Percentiles rank a stretch among this genome's conserved stretches.
Conservation (phyloP, 2,797 vertebrate species). For the Taenioides sp. region DNA sequence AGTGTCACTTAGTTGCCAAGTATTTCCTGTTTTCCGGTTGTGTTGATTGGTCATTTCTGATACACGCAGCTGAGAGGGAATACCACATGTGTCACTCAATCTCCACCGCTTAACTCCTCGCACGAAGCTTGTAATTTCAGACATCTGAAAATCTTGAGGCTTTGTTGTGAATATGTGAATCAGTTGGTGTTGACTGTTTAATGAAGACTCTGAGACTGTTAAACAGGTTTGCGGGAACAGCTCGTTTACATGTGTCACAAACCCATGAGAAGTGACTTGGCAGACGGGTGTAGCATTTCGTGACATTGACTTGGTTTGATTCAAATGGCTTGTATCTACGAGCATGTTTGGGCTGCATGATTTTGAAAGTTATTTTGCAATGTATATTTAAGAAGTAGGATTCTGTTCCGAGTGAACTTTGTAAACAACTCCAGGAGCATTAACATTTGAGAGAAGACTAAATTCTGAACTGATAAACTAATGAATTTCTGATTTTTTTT, state of each 20-base stretch:
- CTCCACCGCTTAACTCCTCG: background rate
- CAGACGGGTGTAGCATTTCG: constrained; percentile 19
- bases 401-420: too few species aligned
- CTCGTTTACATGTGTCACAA: constrained; percentile 33
- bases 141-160: background rate
- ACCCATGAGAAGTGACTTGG: constrained; percentile 19
- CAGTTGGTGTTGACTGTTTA: constrained; percentile 24
- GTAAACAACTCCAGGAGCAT: too few species aligned
- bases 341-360: too few species aligned
- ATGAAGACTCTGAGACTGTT: constrained; percentile 36
- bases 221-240: constrained; percentile 40
- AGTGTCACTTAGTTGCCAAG: background rate
- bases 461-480: too few species aligned
- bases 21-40: background rate
- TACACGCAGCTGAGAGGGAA: background rate
- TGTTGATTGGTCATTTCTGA: background rate
- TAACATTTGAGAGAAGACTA: too few species aligned
- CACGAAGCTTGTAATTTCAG: background rate
- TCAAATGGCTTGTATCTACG: constrained; percentile 7
- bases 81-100: background rate
- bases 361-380: too few species aligned
- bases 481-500: too few species aligned
- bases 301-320: constrained; percentile 14
- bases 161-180: background rate
- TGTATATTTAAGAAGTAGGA: too few species aligned